Base-by-base conservation (phyloP, 2,888 invertebrate species). In the Achlya flavicornis region DNA sequence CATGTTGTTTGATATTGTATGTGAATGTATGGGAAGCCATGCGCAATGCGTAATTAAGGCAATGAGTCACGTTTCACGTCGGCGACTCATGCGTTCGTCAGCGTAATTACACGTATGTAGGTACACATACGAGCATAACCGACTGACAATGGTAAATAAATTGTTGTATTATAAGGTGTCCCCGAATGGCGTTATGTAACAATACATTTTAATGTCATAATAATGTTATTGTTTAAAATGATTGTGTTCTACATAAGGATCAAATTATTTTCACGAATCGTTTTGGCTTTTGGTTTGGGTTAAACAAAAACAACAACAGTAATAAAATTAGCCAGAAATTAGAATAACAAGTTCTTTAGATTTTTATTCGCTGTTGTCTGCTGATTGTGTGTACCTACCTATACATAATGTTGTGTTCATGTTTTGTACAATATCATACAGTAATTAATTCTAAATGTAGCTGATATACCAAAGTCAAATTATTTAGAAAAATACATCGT, bases 31-130 rank as follows among this genome's bases (percentile, higher is more conserved):
- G 65, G 67, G 68, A 68, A 74, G 63, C 70, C 68, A 72, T 71
- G 68, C 71, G 69, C 70, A 65, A 68, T 72, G 72, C 76, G 73
- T 79, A 85, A 83, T 84, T 81, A 80, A 71, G 72, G 75, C 75
- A 75, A 78, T 85, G 86, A 86, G 81, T 85, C 85, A 88, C 82
- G 82, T 85, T 77, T 66, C 69, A 76, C 65, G 66, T 63, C 68
- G 69, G 65, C 64, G 68, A 65, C 64, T 70, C 67, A 75, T 79
- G 76, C 75, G 71, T 70, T 72, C 66, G 66, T 71, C 65, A 73
- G 67, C 63, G 70, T 77, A 79, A 81, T 80, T 80, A 81, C 75
- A 33, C 57, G n/a, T 53, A n/a, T n/a, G n/a, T n/a, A n/a, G n/a
- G n/a, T n/a, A n/a, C n/a, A 53, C 53, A 53, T 19, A 53, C 7